These are phyloP conservation scores for Tetragonula clypearis DNA, from an alignment of 1,140 invertebrate genomes.

Conservation along the genomic window DNA sequence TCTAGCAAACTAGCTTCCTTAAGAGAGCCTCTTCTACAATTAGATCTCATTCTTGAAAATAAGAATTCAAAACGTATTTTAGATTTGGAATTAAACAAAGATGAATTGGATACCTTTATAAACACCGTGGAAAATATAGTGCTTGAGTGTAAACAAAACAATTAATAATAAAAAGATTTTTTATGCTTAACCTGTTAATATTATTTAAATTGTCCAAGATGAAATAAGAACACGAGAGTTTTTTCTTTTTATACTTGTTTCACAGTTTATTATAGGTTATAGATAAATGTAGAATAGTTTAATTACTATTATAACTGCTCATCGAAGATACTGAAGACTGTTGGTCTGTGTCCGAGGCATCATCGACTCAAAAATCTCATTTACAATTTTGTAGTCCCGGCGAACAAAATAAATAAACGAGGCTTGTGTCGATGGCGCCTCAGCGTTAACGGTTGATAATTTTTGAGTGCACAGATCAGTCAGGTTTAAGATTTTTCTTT, in stretches of 20 bases:
- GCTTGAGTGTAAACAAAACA: neutral
- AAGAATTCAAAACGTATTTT: slow-evolving; percentile 62
- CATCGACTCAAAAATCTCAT: slow-evolving; percentile 65
- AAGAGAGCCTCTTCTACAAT: slow-evolving; percentile 74
- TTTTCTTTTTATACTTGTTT: slow-evolving; percentile 77
- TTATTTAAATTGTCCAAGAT: neutral
- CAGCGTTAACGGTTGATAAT: slow-evolving; percentile 64
- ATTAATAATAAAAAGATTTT: neutral
- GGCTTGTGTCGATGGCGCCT: slow-evolving; percentile 60
- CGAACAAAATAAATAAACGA: slow-evolving; percentile 62
- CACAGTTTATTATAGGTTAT: slow-evolving; percentile 83
- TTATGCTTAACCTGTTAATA: too few relatives aligned
- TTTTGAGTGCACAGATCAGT: slow-evolving; percentile 66
- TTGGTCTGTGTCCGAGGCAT: slow-evolving; percentile 68
- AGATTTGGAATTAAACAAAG: slow-evolving; percentile 73
- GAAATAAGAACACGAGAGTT: slow-evolving; percentile 43
- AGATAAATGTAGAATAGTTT: slow-evolving; percentile 82
- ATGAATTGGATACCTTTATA: slow-evolving; percentile 75
- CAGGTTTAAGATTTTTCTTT: slow-evolving; percentile 63
- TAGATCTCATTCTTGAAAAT: slow-evolving; percentile 71
- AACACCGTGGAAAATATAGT: slow-evolving; percentile 66
- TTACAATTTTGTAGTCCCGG: slow-evolving; percentile 55
- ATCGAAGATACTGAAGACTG: slow-evolving; percentile 80
- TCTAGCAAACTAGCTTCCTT: slow-evolving; percentile 76
- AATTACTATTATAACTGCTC: slow-evolving; percentile 82